These are phyloP conservation scores for Myotis findleyi DNA, from an alignment of 2,797 vertebrate genomes.

Conservation along the genomic window DNA sequence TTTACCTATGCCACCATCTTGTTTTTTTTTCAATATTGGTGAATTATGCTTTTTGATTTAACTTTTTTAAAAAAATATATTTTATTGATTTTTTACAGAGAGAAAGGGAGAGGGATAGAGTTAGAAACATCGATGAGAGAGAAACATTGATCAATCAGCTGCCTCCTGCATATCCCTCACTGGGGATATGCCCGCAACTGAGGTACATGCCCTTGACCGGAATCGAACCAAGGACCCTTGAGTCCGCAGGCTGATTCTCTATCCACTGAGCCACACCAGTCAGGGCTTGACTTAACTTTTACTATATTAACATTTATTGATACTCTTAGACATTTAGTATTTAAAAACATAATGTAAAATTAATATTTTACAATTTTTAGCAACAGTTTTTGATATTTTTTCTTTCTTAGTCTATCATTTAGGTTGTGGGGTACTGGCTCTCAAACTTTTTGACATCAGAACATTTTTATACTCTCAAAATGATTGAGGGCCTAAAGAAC, in stretches of 20 bases:
- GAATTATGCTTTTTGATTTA: conserved; percentile 15
- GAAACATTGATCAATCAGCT: too few species aligned
- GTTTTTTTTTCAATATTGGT: neutral
- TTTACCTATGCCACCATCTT: too few species aligned
- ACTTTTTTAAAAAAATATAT: neutral
- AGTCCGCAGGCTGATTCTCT: too few species aligned
- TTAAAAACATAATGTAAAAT: neutral
- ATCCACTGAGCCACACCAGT: too few species aligned
- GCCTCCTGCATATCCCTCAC: too few species aligned
- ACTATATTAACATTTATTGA: neutral
- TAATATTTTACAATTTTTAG: conserved; percentile 26
- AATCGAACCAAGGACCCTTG: too few species aligned
- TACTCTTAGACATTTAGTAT: neutral
- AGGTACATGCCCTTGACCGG: too few species aligned
- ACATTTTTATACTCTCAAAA: neutral
- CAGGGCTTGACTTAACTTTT: neutral
- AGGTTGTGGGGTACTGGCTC: neutral
- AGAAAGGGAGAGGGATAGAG: too few species aligned
- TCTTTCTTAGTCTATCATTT: conserved; percentile 52
- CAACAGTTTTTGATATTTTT: neutral
- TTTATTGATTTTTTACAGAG: too few species aligned
- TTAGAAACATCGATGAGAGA: too few species aligned
- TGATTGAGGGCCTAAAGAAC: neutral
- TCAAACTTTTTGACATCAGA: neutral
- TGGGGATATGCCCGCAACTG: too few species aligned